Conservation (phyloP, 2,113 vertebrate genomes). For the Illadopsis cleaveri region DNA sequence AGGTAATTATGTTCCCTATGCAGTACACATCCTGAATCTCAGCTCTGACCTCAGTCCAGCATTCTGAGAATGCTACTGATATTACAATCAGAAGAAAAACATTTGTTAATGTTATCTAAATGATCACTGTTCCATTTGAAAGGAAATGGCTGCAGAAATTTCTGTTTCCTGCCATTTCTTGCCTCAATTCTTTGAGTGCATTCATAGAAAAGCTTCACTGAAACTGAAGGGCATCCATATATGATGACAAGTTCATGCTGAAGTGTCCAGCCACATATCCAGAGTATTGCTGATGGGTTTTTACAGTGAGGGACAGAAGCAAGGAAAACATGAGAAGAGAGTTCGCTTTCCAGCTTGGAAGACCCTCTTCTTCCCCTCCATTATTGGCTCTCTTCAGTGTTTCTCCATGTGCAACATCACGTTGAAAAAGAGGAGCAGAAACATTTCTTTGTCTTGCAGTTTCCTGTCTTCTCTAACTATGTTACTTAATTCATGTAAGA, state of each 20-base stretch:
- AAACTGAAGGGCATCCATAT: background rate
- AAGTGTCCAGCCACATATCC: background rate
- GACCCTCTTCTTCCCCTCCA: background rate
- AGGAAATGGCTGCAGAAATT: background rate
- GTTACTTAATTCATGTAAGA: background rate
- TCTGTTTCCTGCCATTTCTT: background rate
- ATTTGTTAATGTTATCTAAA: background rate
- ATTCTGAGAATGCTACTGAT: background rate
- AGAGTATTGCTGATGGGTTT: background rate
- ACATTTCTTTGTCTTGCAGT: background rate
- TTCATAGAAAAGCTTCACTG: background rate
- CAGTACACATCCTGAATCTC: background rate
- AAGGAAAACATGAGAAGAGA: background rate
- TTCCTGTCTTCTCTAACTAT: background rate
- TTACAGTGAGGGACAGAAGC: background rate
- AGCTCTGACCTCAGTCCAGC: background rate
- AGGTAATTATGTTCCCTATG: background rate
- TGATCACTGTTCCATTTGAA: background rate
- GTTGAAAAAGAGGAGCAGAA: background rate
- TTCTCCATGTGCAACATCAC: background rate
- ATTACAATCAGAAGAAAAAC: background rate
- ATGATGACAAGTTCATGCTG: background rate
- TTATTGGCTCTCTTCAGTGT: background rate
- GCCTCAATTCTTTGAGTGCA: background rate
- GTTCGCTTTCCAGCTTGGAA: background rate